Conservation (phyloP, 2,888 invertebrate genomes). For the Arctia plantaginis region DNA sequence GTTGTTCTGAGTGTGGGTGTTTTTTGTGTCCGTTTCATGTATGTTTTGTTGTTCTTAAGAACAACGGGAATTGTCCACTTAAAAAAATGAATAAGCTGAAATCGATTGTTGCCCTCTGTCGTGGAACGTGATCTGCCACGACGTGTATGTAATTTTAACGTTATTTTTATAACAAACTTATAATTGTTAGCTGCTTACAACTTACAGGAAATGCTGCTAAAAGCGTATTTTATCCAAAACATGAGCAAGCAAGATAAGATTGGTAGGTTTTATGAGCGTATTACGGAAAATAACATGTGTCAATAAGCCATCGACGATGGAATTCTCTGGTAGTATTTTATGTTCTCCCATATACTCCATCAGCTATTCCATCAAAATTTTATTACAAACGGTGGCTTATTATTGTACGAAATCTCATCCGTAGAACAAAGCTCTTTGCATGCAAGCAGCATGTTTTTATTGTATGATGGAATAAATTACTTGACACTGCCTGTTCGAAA, state of each 20-base stretch:
- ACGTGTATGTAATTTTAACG: not conserved
- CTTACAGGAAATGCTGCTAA: constrained; percentile 34
- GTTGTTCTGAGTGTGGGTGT: no score
- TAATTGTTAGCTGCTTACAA: constrained; percentile 12
- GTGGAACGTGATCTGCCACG: not conserved
- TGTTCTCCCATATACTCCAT: constrained; percentile 61
- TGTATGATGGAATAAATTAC: constrained; percentile 24
- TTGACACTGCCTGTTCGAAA: not conserved
- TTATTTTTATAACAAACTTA: not conserved
- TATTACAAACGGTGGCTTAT: constrained; percentile 61
- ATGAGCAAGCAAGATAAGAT: constrained; percentile 70
- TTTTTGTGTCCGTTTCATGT: no score
- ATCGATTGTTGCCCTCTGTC: not conserved
- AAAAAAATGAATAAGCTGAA: not conserved
- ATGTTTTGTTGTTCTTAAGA: no score
- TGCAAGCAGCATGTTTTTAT: constrained; percentile 37
- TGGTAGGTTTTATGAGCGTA: constrained; percentile 73
- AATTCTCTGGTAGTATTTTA: constrained; percentile 70
- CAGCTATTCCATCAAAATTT: constrained; percentile 70
- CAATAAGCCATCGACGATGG: constrained; percentile 69
- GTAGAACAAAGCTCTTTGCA: constrained; percentile 35
- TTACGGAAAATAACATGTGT: constrained; percentile 77
- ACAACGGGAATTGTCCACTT: no score
- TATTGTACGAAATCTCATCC: constrained; percentile 40
- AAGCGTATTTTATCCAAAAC: constrained; percentile 66